These are phyloP conservation scores for Cephalopachus bancanus DNA, from an alignment of 2,797 vertebrate species.

Conservation along the genomic window DNA sequence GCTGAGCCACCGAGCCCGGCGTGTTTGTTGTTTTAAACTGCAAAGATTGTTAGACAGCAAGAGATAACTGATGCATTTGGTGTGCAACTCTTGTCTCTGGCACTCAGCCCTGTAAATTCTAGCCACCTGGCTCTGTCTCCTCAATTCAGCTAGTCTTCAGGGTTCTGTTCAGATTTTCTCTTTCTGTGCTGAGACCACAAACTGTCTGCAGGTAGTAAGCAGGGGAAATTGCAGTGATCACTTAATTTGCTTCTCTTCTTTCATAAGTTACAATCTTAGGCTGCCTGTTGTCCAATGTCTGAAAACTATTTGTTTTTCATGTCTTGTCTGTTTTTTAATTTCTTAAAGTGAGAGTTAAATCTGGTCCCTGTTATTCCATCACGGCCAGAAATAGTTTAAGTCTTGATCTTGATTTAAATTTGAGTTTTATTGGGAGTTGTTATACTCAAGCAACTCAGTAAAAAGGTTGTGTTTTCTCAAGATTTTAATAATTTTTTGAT, in stretches of 20 bases:
- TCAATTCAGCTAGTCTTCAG: background rate
- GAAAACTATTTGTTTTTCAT: background rate
- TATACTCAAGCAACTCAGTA: background rate
- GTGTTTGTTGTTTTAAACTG: background rate
- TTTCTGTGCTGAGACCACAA: background rate
- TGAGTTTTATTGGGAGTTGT: background rate
- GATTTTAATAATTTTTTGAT: background rate
- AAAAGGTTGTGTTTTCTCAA: constrained; percentile 56
- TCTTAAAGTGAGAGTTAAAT: constrained; percentile 25
- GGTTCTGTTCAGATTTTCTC: background rate
- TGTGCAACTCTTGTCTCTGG: background rate
- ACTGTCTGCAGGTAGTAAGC: background rate
- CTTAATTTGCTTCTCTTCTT: background rate
- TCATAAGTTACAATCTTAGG: background rate
- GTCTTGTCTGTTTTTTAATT: background rate
- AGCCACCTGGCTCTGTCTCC: background rate
- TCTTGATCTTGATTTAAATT: constrained; percentile 23
- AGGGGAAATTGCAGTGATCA: background rate
- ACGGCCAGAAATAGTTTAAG: background rate
- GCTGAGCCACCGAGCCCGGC: too few relatives aligned
- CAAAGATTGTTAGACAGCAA: background rate
- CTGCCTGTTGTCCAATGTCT: background rate
- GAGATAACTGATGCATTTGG: background rate
- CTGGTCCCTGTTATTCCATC: background rate
- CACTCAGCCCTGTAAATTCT: background rate